phyloP scores from a whole-genome alignment of 2,113 vertebrate species.

The Chrysochloris asiatica region DNA sequence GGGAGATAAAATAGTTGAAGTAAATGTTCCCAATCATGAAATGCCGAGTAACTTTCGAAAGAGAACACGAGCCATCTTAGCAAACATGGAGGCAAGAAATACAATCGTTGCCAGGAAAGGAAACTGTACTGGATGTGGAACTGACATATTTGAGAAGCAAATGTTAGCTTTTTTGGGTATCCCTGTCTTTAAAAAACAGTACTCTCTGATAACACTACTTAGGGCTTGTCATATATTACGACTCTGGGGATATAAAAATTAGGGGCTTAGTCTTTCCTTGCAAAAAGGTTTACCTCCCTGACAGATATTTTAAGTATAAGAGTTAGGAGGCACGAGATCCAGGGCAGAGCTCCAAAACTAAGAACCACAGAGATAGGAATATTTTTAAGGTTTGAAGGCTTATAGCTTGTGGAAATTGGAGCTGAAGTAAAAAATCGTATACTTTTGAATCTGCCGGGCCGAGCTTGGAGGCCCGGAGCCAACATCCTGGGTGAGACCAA shows the following conservation, averaged over 20 bases:
- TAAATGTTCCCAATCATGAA: not conserved
- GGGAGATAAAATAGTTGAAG: not conserved
- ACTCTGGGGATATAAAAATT: not conserved
- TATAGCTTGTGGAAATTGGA: too few relatives aligned
- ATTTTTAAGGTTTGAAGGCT: too few relatives aligned
- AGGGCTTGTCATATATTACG: not conserved
- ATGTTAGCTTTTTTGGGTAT: not conserved
- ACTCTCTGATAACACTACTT: not conserved
- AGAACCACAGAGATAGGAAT: not conserved
- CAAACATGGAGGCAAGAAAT: not conserved
- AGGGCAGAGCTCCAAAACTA: not conserved
- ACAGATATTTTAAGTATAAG: not conserved
- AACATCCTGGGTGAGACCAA: too few relatives aligned
- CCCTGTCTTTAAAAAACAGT: not conserved
- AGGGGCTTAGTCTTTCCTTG: not conserved
- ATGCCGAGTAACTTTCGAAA: not conserved
- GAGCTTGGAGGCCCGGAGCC: too few relatives aligned
- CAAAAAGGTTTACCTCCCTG: not conserved
- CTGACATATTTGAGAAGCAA: not conserved
- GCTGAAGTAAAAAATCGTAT: too few relatives aligned
- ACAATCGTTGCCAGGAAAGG: too few relatives aligned
- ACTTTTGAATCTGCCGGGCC: too few relatives aligned
- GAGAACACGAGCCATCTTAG: not conserved
- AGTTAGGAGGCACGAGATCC: not conserved
- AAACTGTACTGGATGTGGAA: not conserved